Conservation (phyloP, 2,113 vertebrate species). For the Tachysurus vachellii region DNA sequence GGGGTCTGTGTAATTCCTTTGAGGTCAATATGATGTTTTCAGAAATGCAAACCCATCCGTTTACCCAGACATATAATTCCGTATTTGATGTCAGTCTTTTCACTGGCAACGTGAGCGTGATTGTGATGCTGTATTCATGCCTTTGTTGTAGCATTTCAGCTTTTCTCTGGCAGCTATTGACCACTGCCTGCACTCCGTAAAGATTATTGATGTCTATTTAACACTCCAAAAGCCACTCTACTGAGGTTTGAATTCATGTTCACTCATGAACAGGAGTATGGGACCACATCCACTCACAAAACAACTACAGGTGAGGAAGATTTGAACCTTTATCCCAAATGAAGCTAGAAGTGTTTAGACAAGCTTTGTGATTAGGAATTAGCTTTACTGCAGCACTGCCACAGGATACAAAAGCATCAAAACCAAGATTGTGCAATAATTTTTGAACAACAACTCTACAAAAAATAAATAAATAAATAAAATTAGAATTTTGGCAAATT, state of each 20-base stretch:
- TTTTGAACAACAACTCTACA: not conserved
- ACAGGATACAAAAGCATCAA: not conserved
- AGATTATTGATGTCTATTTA: constrained; percentile 41
- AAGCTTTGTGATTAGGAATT: not conserved
- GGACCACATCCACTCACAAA: not conserved
- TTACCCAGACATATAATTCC: not conserved
- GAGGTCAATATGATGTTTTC: not conserved
- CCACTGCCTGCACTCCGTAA: constrained; percentile 19
- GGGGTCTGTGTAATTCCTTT: not conserved
- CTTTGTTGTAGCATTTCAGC: constrained; percentile 26
- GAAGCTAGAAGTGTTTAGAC: not conserved
- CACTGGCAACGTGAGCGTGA: not conserved
- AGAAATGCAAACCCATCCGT: not conserved
- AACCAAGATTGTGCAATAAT: not conserved
- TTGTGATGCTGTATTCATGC: constrained; percentile 3
- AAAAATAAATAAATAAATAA: not conserved
- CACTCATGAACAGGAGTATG: not conserved
- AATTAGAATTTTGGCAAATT: not conserved
- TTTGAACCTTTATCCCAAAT: not conserved
- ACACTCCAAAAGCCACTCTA: constrained; percentile 9
- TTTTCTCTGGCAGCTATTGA: constrained; percentile 44
- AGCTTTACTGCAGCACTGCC: not conserved
- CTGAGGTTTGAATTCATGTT: constrained; percentile 13
- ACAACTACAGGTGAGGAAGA: not conserved
- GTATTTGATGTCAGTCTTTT: constrained; percentile 28